Conservation (phyloP, 1,140 invertebrate genomes). For the Palaemon carinicauda region DNA sequence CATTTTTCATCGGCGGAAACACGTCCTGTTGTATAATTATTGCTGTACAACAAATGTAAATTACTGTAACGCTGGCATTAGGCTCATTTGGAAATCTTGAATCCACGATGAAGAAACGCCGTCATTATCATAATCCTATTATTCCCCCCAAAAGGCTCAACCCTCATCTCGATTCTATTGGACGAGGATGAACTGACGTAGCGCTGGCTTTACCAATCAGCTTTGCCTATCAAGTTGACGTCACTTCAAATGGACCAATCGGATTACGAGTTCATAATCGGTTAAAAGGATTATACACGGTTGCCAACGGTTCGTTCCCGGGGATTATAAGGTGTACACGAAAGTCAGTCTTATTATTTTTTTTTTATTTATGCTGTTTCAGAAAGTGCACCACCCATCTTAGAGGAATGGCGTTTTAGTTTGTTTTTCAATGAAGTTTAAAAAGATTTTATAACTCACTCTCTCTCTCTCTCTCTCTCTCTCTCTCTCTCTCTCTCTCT, state of each 20-base stretch:
- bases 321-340: background rate
- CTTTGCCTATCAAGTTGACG: no score
- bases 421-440: background rate
- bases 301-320: slow-evolving; percentile 19
- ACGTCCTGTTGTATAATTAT: background rate
- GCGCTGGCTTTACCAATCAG: background rate
- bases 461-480: background rate
- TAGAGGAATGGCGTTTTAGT: no score
- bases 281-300: slow-evolving; percentile 40
- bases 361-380: no score
- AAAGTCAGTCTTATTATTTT: background rate
- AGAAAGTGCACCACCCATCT: no score
- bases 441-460: background rate
- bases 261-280: background rate
- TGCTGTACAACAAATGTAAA: slow-evolving; percentile 47
- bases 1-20: background rate
- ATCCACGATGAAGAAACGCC: slow-evolving; percentile 42
- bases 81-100: slow-evolving; percentile 48
- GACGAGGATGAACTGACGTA: slow-evolving; percentile 2
- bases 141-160: slow-evolving; percentile 37
- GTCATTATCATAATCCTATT: slow-evolving; percentile 50
- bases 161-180: slow-evolving; percentile 16
- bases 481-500: background rate
- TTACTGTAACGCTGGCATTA: slow-evolving; percentile 43
- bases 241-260: no score